Base-by-base conservation (phyloP, 2,888 invertebrate genomes). In the Chrysotoxum bicinctum region DNA sequence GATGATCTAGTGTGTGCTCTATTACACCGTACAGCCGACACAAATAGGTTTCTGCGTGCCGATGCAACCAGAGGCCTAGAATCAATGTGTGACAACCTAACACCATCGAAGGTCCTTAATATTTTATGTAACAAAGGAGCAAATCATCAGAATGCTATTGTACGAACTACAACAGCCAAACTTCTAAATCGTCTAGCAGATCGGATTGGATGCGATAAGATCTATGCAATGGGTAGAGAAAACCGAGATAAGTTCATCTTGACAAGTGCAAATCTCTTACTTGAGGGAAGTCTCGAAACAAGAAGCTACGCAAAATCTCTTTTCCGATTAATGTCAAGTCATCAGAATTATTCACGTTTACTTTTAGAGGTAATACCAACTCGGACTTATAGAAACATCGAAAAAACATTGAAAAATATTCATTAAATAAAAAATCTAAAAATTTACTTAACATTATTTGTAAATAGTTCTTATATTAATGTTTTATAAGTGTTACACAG, bases 21-120 rank as follows among this genome's bases (percentile, higher is more conserved):
- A 76, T 93, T 99, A 35, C 96, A 96, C 88, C 95, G 98, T 82
- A 96, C 97, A 64, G 98, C 98, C 0, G 99, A 99, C 90, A 98
- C 98, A 8, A 98, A 98, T 92, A 95, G 96, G 88, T 98, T 99
- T 91, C 94, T 99, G 66, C 94, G 98, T 23, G 96, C 96, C 40
- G 99, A 99, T 91, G 97, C 98, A 3, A 89, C 89, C 0, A 93
- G 94, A 10, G 97, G 98, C 1, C 92, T 99, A 50, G 96, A 95
- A 88, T 93, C 94, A 14, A 95, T 99, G 94, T 95, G 97, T 77
- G 95, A 96, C 76, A 94, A 95, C 81, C 93, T 97, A 19, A 94
- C 95, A 32, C 94, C 96, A 7, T 92, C 93, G 7, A 95, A 95
- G 88, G 94, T 95, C 0, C 94, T 95, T 2, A 92, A 93, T 30